A percentile compares a stretch with the other conserved stretches of the same genome.
Conservation (phyloP, 2,113 vertebrate species). For the Thymallus thymallus region DNA sequence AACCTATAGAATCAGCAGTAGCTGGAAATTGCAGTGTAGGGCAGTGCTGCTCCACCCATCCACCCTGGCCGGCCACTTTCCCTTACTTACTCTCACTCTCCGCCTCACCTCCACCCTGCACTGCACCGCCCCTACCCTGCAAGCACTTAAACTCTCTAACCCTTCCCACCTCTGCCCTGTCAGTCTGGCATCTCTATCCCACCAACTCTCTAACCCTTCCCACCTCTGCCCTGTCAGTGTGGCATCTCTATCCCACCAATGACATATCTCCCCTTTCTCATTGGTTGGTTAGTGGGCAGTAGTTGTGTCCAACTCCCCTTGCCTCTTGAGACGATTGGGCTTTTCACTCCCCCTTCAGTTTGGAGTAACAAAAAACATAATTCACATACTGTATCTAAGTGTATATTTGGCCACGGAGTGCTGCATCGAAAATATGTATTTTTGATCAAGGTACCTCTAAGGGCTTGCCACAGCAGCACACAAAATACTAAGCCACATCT, state of each 20-base stretch:
- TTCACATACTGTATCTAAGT: too few relatives aligned
- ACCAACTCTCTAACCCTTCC: constrained; percentile 41
- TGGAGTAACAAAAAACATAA: not conserved
- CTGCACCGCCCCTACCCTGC: constrained; percentile 30
- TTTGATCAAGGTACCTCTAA: not conserved
- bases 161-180: constrained; percentile 14
- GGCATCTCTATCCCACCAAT: constrained; percentile 22
- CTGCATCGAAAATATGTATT: not conserved
- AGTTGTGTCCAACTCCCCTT: constrained; percentile 20
- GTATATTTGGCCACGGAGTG: not conserved
- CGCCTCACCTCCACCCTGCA: constrained; percentile 19
- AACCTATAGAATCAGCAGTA: not conserved
- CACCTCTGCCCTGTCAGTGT: constrained; percentile 22
- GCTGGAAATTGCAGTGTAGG: constrained; percentile 1
- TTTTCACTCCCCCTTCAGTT: constrained; percentile 40
- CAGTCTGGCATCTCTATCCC: constrained; percentile 31
- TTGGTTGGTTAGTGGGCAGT: constrained; percentile 11
- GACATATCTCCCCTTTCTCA: not conserved
- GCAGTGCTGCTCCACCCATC: constrained; percentile 69
- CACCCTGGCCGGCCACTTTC: constrained; percentile 29
- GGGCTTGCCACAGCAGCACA: too few relatives aligned
- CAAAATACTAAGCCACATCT: not conserved
- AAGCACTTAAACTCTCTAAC: constrained; percentile 57
- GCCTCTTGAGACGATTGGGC: constrained; percentile 42
- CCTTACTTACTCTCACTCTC: constrained; percentile 20